Conservation (phyloP, 2,113 vertebrate genomes). For the Pyrgilauda ruficollis region DNA sequence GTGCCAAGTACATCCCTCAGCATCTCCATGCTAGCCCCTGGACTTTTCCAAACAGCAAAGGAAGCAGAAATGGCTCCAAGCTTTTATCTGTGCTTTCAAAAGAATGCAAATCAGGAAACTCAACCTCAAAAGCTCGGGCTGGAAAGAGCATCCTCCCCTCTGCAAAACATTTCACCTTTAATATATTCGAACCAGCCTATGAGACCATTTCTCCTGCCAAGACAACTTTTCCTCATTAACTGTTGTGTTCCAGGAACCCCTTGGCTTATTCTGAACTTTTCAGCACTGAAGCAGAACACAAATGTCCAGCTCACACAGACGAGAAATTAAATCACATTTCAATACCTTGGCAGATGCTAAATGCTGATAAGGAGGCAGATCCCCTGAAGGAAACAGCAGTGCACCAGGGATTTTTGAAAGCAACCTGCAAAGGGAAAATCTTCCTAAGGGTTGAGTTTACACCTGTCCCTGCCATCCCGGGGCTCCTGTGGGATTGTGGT, state of each 20-base stretch:
- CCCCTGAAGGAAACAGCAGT: neutral
- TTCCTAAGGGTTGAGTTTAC: neutral
- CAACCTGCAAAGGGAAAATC: neutral
- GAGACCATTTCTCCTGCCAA: conserved; percentile 29
- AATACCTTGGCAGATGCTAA: neutral
- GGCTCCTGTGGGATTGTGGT: neutral
- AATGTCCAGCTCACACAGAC: neutral
- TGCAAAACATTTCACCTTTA: conserved; percentile 63
- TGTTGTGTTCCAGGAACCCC: conserved; percentile 61
- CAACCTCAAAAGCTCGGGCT: conserved; percentile 28
- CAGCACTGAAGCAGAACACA: conserved; percentile 28
- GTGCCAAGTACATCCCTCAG: neutral
- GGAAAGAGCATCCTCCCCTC: conserved; percentile 41
- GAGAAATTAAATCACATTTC: conserved; percentile 34
- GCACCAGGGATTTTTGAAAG: neutral
- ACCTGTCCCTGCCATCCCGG: neutral
- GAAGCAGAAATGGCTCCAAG: conserved; percentile 37
- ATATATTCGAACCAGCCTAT: conserved; percentile 44
- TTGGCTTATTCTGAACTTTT: conserved; percentile 39
- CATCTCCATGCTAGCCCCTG: neutral
- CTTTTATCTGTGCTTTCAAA: conserved; percentile 61
- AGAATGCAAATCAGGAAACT: conserved; percentile 60
- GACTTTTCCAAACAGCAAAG: conserved; percentile 35
- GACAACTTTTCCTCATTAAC: conserved; percentile 64
- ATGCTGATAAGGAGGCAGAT: neutral